Evolutionary conservation across 2,797 vertebrate species (phyloP).

Genomic region (Pagetopsis macropterus): DNA sequence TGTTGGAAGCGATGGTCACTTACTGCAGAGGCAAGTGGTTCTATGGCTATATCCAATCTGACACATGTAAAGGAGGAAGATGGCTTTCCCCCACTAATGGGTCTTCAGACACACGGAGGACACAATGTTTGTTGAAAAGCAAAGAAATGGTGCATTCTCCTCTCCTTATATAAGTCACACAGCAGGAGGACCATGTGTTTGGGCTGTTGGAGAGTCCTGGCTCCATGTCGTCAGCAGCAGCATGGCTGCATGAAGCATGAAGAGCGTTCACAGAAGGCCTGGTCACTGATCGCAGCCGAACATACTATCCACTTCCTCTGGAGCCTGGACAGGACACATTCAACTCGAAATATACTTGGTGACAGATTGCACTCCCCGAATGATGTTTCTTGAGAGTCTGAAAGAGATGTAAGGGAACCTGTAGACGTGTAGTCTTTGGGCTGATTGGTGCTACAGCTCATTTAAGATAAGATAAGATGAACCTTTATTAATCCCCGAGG

Average conservation of each 20-base stretch:
- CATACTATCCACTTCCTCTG: conserved; percentile 20
- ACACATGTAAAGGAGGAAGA: no score
- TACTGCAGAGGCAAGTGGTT: no score
- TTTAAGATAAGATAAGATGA: not conserved
- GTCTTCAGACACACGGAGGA: no score
- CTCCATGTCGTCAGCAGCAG: conserved; percentile 42
- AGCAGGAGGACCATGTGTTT: conserved; percentile 46
- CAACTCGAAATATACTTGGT: not conserved
- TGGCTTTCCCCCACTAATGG: no score
- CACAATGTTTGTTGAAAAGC: no score
- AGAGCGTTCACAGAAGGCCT: conserved; percentile 25
- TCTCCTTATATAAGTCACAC: not conserved
- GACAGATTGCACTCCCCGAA: no score
- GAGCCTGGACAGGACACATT: not conserved
- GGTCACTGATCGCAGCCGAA: conserved; percentile 13
- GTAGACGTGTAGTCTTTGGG: conserved; percentile 5
- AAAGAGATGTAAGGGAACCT: not conserved
- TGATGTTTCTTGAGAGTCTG: not conserved
- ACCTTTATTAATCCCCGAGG: no score
- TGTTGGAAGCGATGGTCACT: no score
- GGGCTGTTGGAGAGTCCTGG: conserved; percentile 38
- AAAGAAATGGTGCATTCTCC: not conserved
- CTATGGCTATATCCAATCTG: no score
- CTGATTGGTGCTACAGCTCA: conserved; percentile 16
- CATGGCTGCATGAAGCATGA: conserved; percentile 27